A percentile compares a stretch with the other conserved stretches of the same genome.
phyloP scores from a whole-genome alignment of 53 echinoderm and acorn worm species.

The Crossaster papposus region DNA sequence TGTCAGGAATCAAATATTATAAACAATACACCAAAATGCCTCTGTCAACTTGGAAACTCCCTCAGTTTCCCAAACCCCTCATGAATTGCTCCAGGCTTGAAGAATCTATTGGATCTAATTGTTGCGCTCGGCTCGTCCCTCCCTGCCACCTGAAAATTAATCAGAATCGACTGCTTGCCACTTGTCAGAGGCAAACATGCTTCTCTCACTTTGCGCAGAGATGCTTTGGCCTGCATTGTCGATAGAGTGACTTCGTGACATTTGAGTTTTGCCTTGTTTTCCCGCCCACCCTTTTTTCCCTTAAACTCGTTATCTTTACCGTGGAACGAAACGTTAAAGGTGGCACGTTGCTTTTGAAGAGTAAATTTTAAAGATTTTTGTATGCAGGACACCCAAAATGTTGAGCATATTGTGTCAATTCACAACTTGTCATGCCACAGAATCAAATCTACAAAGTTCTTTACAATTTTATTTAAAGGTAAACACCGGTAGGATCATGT shows the following conservation, averaged over 20 bases:
- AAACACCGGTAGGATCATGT: too few species aligned
- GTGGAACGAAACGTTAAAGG: background rate
- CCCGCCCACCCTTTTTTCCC: background rate
- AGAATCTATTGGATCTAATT: constrained; percentile 33
- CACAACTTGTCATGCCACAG: background rate
- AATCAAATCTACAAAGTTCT: too few species aligned
- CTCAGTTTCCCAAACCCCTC: background rate
- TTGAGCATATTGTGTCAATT: background rate
- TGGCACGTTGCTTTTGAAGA: background rate
- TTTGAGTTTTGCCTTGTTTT: constrained; percentile 22
- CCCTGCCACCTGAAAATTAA: constrained; percentile 30
- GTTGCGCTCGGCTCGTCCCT: background rate
- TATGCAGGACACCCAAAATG: background rate
- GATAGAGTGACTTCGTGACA: constrained; percentile 47
- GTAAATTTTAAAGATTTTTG: background rate
- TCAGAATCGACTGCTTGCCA: constrained; percentile 34
- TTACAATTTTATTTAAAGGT: too few species aligned
- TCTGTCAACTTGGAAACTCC: background rate
- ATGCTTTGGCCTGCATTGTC: background rate
- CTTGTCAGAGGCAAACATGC: constrained; percentile 35
- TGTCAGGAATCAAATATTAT: too few species aligned
- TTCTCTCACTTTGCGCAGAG: constrained; percentile 31
- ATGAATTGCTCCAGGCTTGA: background rate
- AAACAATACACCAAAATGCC: background rate
- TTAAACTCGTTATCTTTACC: constrained; percentile 10